Conservation (phyloP, 2,888 invertebrate genomes). For the Drosophila subquinaria region DNA sequence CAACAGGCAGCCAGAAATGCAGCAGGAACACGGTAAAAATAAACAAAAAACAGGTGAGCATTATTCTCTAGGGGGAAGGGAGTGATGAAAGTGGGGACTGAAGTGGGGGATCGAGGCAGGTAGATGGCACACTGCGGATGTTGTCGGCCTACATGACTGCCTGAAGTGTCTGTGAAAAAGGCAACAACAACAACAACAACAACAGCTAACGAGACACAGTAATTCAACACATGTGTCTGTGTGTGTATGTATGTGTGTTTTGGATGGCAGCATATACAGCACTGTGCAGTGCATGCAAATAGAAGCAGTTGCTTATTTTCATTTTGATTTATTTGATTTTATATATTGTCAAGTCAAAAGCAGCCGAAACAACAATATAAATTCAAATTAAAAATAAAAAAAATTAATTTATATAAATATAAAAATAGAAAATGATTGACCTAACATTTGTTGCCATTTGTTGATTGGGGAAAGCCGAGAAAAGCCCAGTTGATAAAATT, state of each 20-base stretch:
- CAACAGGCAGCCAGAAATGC: constrained; percentile 40
- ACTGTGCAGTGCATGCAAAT: constrained; percentile 18
- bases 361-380: too few relatives aligned
- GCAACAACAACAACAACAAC: constrained; percentile 41
- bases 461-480: too few relatives aligned
- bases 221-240: constrained; percentile 41
- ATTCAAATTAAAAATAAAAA: too few relatives aligned
- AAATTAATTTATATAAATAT: too few relatives aligned
- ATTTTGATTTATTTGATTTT: too few relatives aligned
- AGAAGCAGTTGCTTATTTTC: constrained; percentile 6
- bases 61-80: constrained; percentile 41
- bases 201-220: constrained; percentile 65
- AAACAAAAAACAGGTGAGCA: constrained; percentile 78
- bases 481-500: too few relatives aligned
- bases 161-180: constrained; percentile 58
- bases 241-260: background rate
- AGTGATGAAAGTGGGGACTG: background rate
- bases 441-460: too few relatives aligned
- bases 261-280: constrained; percentile 3
- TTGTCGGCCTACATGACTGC: constrained; percentile 61
- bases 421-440: too few relatives aligned
- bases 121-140: constrained; percentile 48
- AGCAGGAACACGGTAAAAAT: constrained; percentile 61
- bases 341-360: too few relatives aligned
- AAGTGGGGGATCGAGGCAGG: background rate